Base-by-base conservation (phyloP, 2,113 vertebrate species). In the Protomyctophum bolini region DNA sequence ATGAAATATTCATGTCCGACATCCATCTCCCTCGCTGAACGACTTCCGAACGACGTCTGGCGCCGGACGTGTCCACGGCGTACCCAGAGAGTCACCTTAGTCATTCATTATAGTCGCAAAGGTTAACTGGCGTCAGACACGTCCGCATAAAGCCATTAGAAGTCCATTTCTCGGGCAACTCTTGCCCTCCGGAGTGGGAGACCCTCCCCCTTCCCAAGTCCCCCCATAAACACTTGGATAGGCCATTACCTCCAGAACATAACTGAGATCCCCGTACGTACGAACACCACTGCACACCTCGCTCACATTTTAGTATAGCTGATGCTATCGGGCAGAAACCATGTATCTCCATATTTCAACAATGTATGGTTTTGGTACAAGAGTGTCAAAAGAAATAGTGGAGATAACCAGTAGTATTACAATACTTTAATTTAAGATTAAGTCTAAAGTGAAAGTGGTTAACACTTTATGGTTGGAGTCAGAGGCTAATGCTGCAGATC, bases 221-320 rank as follows among this genome's bases (percentile, higher is more conserved):
- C 10, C 58, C 59, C 65, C 65, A 51, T 41, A 57, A 75, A 77
- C 72, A 58, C 73, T 79, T 68, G 64, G 76, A 77, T 66, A 84
- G 73, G 81, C 77, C 68, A 76, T 88, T 87, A 85, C 80, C 84
- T 75, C 60, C 70, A 41, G 63, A 65, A 81, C 69, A 83, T 79
- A 58, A 65, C 71, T 48, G 61, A 73, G 69, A 41, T 70, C 66
- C 29, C 82, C 54, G n/a, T n/a, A 1, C 21, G 21, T 21, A 21
- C 74, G 1, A 15, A 10, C 49, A 21, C 11, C 6, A 70, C 70
- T 28, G 71, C 76, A 85, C 76, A 80, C 65, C 83, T 85, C 76
- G 76, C 80, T 91, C 86, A 88, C 92, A 91, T 91, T 92, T 90
- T 86, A 88, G 83, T 89, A 88, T 79, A 6, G 85, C 75, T 79